Evolutionary conservation across 2,113 vertebrate species (phyloP), one percentile per base, ranked within the genome.

Genomic region (Aptenodytes forsteri): DNA sequence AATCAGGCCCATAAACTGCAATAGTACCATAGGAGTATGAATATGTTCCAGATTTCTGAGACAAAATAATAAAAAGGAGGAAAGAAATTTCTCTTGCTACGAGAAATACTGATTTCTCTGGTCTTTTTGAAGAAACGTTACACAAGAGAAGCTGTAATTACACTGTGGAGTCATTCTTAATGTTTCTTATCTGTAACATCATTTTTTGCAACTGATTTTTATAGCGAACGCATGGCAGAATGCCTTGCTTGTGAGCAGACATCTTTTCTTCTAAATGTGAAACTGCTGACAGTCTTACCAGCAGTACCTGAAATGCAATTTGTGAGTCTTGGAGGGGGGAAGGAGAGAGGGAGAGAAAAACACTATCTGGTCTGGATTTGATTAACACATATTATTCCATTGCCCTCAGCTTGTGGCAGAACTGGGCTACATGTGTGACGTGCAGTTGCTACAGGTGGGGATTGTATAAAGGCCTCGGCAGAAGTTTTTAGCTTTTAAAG

Each of bases 81-180:
- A 67, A 87, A 78, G 47, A 90, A 36, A 82, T 87, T 75, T 47
- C 47, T 82, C 83, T 81, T 11, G 4, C 26, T 64, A 2, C 56
- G 18, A 88, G 50, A 90, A 86, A 70, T 78, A 55, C n/a, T 22
- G 47, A 76, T 78, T 96, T 84, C 61, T 78, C 18, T 3, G 1
- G n/a, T 64, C 83, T 89, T 92, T 95, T 66, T 73, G 59, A 91
- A 79, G 95, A 95, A 92, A 71, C 36, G 61, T 92, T 72, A 29
- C 56, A 36, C 29, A 56, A 46, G 44, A 84, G 52, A 81, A 95
- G 27, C 52, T 84, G 90, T 78, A 89, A 82, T 95, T 91, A 65
- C 21, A 29, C 10, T 71, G 40, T 78, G 25, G 23, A 91, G 32
- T 40, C 69, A 59, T 93, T 93, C 21, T 87, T 83, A 89, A 82